These are phyloP conservation scores for Cotesia chilonis DNA, from an alignment of 1,140 invertebrate species.

Conservation along the genomic window DNA sequence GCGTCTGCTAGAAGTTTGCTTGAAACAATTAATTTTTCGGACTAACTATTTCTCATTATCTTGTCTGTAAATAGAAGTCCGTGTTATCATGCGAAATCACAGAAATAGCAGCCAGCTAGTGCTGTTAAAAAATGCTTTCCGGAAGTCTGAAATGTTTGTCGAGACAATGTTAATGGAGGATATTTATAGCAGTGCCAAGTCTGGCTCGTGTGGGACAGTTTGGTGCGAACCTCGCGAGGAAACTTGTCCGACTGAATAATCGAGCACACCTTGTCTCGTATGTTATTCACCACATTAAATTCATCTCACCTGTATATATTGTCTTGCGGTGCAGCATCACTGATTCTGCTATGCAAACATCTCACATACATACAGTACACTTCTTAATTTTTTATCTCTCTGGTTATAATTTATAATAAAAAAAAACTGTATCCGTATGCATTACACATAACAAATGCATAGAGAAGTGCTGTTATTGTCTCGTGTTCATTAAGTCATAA, in stretches of 20 bases:
- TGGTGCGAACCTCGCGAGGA: slow-evolving; percentile 20
- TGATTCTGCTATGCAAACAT: slow-evolving; percentile 24
- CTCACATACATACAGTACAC: slow-evolving; percentile 22
- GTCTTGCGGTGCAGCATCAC: slow-evolving; percentile 32
- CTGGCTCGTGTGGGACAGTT: slow-evolving; percentile 19
- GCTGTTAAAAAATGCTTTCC: slow-evolving; percentile 9
- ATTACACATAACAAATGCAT: slow-evolving; percentile 45
- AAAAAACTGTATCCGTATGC: slow-evolving; percentile 31
- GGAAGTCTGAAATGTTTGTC: slow-evolving; percentile 20
- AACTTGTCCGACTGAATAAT: slow-evolving; percentile 47
- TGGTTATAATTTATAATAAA: background rate
- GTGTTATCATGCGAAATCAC: slow-evolving; percentile 30
- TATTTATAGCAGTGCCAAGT: slow-evolving; percentile 21
- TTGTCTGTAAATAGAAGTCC: too few relatives aligned
- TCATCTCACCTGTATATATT: slow-evolving; percentile 37
- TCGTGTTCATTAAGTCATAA: slow-evolving; percentile 42
- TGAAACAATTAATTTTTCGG: too few relatives aligned
- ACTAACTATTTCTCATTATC: too few relatives aligned
- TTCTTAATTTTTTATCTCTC: slow-evolving; percentile 22
- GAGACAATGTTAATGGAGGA: background rate
- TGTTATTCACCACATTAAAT: slow-evolving; percentile 44
- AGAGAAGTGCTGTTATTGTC: slow-evolving; percentile 52
- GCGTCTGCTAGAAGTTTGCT: too few relatives aligned
- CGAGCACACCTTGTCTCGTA: slow-evolving; percentile 37
- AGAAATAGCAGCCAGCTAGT: background rate